Conservation (phyloP, 2,113 vertebrate genomes). For the Forbesichthys agassizii region DNA sequence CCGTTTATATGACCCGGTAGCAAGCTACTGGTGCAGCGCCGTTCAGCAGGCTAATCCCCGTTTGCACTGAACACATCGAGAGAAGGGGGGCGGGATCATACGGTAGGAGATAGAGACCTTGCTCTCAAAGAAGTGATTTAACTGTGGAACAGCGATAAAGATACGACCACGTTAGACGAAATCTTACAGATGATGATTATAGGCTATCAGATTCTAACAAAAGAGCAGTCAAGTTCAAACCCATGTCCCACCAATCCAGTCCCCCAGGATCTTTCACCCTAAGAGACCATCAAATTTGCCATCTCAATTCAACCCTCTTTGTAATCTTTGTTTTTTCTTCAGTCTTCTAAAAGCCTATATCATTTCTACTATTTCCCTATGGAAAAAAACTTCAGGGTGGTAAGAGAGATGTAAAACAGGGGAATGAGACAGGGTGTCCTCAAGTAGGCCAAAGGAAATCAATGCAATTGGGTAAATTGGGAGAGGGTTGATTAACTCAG, state of each 20-base stretch:
- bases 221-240: no score
- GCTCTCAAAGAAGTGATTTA: slow-evolving; percentile 25
- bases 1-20: slow-evolving; percentile 47
- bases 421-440: not conserved
- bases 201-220: slow-evolving; percentile 7
- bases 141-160: slow-evolving; percentile 13
- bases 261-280: slow-evolving; percentile 61
- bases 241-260: slow-evolving; percentile 40
- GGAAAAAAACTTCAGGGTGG: not conserved
- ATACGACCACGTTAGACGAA: not conserved
- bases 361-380: not conserved
- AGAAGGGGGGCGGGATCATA: slow-evolving; percentile 3
- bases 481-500: not conserved
- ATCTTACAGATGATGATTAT: not conserved
- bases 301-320: slow-evolving; percentile 28
- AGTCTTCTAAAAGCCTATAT: not conserved
- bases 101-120: slow-evolving; percentile 14
- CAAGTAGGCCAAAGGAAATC: not conserved
- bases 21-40: slow-evolving; percentile 54
- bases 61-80: slow-evolving; percentile 23
- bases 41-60: slow-evolving; percentile 55
- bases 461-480: slow-evolving; percentile 2
- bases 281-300: slow-evolving; percentile 59
- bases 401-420: slow-evolving; percentile 1
- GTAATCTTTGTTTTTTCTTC: slow-evolving; percentile 67